These are phyloP conservation scores for Hiodon alosoides DNA, from an alignment of 2,113 vertebrate genomes.

Conservation along the genomic window DNA sequence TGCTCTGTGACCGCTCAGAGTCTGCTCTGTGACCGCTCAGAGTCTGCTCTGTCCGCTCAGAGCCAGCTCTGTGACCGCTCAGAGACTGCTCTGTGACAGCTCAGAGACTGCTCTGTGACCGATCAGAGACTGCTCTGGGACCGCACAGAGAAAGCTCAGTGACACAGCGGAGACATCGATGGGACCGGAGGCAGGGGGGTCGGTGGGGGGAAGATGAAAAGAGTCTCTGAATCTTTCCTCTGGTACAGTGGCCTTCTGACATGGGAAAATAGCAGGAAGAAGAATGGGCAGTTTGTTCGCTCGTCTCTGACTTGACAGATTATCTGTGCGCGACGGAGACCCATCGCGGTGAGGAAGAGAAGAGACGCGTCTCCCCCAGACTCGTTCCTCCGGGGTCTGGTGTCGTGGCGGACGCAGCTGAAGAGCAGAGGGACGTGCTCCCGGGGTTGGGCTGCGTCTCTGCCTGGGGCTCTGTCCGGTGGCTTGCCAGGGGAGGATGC, in stretches of 20 bases:
- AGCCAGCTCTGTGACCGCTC: too few relatives aligned
- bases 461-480: not conserved
- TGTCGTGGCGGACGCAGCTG: not conserved
- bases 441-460: not conserved
- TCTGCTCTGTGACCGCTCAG: too few relatives aligned
- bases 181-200: conserved; percentile 38
- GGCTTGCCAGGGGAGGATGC: not conserved
- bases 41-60: too few relatives aligned
- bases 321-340: conserved; percentile 51
- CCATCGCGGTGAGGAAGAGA: conserved; percentile 40
- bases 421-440: not conserved
- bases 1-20: too few relatives aligned
- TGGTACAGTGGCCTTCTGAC: conserved; percentile 58
- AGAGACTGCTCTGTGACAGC: too few relatives aligned
- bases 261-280: conserved; percentile 65
- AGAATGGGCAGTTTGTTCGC: conserved; percentile 65
- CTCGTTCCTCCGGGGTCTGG: conserved; percentile 11
- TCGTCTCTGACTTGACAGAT: conserved; percentile 57
- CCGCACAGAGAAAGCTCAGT: too few relatives aligned
- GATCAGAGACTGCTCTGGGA: too few relatives aligned
- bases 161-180: too few relatives aligned
- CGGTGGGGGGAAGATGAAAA: conserved; percentile 56
- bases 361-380: conserved; percentile 37
- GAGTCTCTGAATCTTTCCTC: conserved; percentile 53
- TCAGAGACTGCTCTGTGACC: too few relatives aligned